phyloP scores from a whole-genome alignment of 2,797 vertebrate species.

The Syngnathus rostellatus region DNA sequence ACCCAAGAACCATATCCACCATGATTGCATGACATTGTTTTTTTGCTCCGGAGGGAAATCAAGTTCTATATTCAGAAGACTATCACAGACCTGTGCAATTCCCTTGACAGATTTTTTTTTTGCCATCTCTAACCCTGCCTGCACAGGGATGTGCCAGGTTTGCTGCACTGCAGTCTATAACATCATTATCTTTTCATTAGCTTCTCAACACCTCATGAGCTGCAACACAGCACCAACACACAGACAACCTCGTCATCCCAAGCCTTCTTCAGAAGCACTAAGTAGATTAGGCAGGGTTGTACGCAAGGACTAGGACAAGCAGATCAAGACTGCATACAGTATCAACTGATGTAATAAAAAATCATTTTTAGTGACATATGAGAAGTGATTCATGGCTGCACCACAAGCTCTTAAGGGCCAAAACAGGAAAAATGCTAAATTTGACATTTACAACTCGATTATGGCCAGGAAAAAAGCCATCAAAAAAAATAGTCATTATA shows the following conservation, averaged over 20 bases:
- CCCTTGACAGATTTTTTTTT: constrained; percentile 33
- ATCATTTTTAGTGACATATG: too few relatives aligned
- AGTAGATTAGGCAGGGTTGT: background rate
- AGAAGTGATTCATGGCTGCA: too few relatives aligned
- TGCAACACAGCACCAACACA: background rate
- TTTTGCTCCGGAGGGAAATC: background rate
- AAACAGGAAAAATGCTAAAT: too few relatives aligned
- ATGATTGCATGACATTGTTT: background rate
- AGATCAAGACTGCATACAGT: background rate
- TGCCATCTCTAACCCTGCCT: constrained; percentile 29
- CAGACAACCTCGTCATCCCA: background rate
- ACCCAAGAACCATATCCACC: background rate
- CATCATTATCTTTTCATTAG: constrained; percentile 21
- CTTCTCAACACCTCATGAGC: constrained; percentile 13
- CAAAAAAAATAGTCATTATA: too few relatives aligned
- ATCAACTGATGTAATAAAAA: too few relatives aligned
- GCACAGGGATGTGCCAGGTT: constrained; percentile 8
- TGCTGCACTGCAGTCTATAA: constrained; percentile 13
- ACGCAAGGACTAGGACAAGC: background rate
- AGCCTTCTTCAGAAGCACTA: background rate
- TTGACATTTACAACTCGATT: too few relatives aligned
- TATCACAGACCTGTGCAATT: constrained; percentile 15
- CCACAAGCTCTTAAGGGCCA: too few relatives aligned
- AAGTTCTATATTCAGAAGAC: too few relatives aligned
- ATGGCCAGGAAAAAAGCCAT: too few relatives aligned